Evolutionary conservation across 2,113 vertebrate genomes (phyloP), one percentile per base, ranked within the genome.

Genomic region (Aegotheles bennettii): DNA sequence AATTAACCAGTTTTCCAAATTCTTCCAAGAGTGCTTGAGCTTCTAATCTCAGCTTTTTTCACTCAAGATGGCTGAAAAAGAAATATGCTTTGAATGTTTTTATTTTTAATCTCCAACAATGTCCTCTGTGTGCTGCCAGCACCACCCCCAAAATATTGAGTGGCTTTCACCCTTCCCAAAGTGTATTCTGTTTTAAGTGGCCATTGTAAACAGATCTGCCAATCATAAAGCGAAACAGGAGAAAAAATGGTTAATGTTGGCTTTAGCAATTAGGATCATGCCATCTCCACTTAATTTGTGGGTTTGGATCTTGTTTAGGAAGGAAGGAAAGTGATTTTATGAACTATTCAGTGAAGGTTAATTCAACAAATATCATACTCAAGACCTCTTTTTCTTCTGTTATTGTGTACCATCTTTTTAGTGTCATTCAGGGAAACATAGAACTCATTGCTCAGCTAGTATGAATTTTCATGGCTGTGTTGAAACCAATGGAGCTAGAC

Each of bases 1-100:
- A 88, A 85, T 95, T 92, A 95, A 79, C 76, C 51, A 75, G 29
- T 94, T 96, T 94, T 96, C 97, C 82, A 96, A 60, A 91, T 94
- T 92, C 87, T 89, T 82, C 70, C 78, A 84, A 63, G 73, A 33
- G 45, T 86, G 13, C 60, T 86, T 87, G 65, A 94, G 57, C 71
- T 91, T 94, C n/a, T 24, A 2, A 8, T 78, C 33, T 43, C 64
- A 59, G 38, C 15, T 84, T 42, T 84, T 95, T 96, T 90, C 59
- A 77, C 43, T 95, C 73, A 94, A 92, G 85, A 81, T 90, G 54
- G 51, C 81, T 73, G 40, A 92, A 92, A 90, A 91, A 90, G n/a
- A 95, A 94, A 94, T 67, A 75, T 54, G 17, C 61, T 93, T 96
- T 81, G 65, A 86, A 54, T 53, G 47, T 63, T 78, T 35, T 89